phyloP scores from a whole-genome alignment of 1,140 invertebrate species.

The Drosophila gunungcola region DNA sequence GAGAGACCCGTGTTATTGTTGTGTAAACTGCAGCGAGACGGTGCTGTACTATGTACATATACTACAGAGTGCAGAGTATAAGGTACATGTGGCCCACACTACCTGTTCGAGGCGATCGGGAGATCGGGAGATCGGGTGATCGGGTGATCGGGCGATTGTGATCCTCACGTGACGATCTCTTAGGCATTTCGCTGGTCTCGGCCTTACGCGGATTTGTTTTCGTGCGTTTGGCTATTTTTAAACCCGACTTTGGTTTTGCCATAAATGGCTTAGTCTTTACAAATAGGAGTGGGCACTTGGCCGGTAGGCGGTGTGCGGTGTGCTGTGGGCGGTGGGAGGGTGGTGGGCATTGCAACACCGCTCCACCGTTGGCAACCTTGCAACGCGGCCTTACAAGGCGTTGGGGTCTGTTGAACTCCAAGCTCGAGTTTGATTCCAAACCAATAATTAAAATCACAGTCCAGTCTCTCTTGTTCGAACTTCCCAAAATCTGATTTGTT shows the following conservation, averaged over 20 bases:
- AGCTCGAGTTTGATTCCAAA: conserved; percentile 30
- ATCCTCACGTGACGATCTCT: conserved; percentile 49
- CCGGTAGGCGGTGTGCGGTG: neutral
- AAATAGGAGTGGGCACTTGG: conserved; percentile 27
- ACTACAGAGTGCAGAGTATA: neutral
- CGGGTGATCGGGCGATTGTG: neutral
- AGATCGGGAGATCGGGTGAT: conserved; percentile 11
- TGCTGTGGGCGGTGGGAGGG: neutral
- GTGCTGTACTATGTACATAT: conserved; percentile 71
- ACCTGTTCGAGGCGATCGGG: conserved; percentile 34
- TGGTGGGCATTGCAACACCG: conserved; percentile 37
- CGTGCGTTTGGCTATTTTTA: conserved; percentile 50
- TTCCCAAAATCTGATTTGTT: conserved; percentile 5
- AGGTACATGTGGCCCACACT: conserved; percentile 36
- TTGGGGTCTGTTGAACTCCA: conserved; percentile 68
- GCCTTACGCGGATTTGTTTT: conserved; percentile 59
- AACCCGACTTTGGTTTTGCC: conserved; percentile 43
- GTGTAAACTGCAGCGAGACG: conserved; percentile 68
- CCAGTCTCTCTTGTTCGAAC: neutral
- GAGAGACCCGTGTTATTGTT: conserved; percentile 16
- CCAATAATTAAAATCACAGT: conserved; percentile 33
- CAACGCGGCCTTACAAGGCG: conserved; percentile 64
- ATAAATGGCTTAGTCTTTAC: conserved; percentile 54
- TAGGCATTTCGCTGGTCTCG: neutral
- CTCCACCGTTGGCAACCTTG: conserved; percentile 62